phyloP scores from a whole-genome alignment of 2,888 invertebrate genomes.

The Pachydiplax longipennis region DNA sequence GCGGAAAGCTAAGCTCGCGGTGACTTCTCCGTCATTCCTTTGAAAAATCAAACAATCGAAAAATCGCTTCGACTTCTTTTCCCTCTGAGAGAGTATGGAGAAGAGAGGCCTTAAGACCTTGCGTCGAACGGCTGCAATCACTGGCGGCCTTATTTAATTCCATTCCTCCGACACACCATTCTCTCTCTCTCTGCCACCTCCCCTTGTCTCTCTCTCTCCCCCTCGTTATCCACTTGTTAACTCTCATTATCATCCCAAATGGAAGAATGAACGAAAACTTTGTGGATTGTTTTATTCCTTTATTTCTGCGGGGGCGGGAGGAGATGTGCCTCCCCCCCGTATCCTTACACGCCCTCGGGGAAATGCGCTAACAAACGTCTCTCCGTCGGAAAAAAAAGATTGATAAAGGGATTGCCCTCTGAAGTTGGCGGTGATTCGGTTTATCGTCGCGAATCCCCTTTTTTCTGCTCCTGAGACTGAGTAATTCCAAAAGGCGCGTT shows the following conservation, averaged over 20 bases:
- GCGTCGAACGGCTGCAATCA: neutral
- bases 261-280: constrained; percentile 28
- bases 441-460: neutral
- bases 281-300: constrained; percentile 24
- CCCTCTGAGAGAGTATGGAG: neutral
- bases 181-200: neutral
- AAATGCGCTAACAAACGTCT: neutral
- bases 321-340: neutral
- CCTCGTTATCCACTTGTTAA: constrained; percentile 43
- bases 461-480: neutral
- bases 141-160: neutral
- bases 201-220: neutral
- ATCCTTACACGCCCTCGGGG: neutral
- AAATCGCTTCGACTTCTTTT: constrained; percentile 14
- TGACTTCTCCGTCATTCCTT: neutral
- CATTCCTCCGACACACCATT: constrained; percentile 13
- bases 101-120: neutral
- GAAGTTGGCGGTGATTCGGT: neutral
- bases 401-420: neutral
- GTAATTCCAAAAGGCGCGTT: neutral
- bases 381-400: neutral
- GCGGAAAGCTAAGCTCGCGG: neutral
- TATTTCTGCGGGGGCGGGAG: neutral
- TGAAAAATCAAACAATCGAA: constrained; percentile 24
- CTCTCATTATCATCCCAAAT: constrained; percentile 45